These are phyloP conservation scores for Nycticorax nycticorax DNA, from an alignment of 2,113 vertebrate genomes.

Conservation along the genomic window DNA sequence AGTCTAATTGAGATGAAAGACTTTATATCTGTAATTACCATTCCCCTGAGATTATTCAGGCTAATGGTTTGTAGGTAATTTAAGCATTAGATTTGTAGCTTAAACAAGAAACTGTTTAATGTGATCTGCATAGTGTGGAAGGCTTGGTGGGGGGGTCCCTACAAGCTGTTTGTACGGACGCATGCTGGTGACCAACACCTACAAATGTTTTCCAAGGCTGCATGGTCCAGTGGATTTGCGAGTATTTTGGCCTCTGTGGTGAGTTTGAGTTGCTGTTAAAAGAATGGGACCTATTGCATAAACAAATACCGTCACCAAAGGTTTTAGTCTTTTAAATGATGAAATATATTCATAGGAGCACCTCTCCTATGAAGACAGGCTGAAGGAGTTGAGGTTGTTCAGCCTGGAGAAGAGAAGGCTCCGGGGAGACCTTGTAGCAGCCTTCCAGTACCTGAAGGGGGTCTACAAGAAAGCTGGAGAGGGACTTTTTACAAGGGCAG, in stretches of 20 bases:
- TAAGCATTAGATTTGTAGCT: not conserved
- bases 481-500: too few species aligned
- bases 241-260: not conserved
- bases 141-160: not conserved
- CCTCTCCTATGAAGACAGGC: too few species aligned
- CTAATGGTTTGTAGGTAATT: constrained; percentile 24
- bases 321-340: not conserved
- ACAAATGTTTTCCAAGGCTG: not conserved
- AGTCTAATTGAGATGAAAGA: not conserved
- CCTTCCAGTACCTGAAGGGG: too few species aligned
- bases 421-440: too few species aligned
- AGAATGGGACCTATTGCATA: not conserved
- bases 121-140: not conserved
- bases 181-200: not conserved
- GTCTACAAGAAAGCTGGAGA: too few species aligned
- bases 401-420: too few species aligned
- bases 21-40: not conserved
- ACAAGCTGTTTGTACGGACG: not conserved
- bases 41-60: not conserved
- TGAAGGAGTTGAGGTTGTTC: too few species aligned
- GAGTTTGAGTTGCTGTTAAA: not conserved
- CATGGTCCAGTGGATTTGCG: not conserved
- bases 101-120: not conserved
- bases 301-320: not conserved
- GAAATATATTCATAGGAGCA: too few species aligned